phyloP scores from a whole-genome alignment of 2,888 invertebrate genomes.

The Odontocolon sp. region DNA sequence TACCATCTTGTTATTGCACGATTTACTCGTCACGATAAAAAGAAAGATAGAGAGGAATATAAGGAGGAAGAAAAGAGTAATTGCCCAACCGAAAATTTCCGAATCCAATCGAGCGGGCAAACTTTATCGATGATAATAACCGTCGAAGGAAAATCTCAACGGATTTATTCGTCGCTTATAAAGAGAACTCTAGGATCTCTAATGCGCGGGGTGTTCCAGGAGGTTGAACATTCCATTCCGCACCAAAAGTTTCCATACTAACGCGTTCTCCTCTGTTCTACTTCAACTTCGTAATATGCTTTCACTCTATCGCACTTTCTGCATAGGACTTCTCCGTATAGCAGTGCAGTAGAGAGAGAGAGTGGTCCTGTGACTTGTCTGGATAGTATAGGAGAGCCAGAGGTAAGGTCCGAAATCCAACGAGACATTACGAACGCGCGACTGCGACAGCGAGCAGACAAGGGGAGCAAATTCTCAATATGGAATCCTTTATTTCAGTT shows the following conservation, averaged over 20 bases:
- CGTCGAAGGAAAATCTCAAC: slow-evolving; percentile 31
- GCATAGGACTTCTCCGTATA: neutral
- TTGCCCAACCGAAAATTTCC: slow-evolving; percentile 30
- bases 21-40: too few species aligned
- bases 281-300: neutral
- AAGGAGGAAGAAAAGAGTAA: neutral
- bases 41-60: neutral
- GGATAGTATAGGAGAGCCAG: neutral
- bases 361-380: neutral
- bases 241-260: slow-evolving; percentile 35
- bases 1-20: too few species aligned
- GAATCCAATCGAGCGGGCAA: slow-evolving; percentile 40
- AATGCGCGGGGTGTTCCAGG: neutral
- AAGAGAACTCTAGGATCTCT: slow-evolving; percentile 26
- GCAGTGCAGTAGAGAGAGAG: neutral
- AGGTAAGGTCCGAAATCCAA: neutral
- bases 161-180: slow-evolving; percentile 40
- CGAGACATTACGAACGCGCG: slow-evolving; percentile 1
- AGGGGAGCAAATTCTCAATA: slow-evolving; percentile 69
- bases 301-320: neutral
- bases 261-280: slow-evolving; percentile 19
- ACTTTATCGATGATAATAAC: slow-evolving; percentile 55
- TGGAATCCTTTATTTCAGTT: slow-evolving; percentile 75
- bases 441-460: neutral
- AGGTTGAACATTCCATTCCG: slow-evolving; percentile 38